phyloP scores from a whole-genome alignment of 2,797 vertebrate species.

The Myotis daubentonii region DNA sequence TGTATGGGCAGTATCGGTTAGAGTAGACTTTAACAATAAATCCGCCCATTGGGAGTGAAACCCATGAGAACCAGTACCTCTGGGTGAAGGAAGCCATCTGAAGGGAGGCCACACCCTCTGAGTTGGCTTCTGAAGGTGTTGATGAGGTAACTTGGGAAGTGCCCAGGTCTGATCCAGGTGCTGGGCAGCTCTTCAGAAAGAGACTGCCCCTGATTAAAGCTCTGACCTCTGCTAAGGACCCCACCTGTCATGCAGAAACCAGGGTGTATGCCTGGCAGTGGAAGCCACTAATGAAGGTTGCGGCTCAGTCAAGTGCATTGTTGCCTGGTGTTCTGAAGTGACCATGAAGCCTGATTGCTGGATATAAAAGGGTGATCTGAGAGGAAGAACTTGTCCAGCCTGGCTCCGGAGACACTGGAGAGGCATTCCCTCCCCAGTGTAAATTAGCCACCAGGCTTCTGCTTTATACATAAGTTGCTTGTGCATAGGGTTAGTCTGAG shows the following conservation, averaged over 20 bases:
- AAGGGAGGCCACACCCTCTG: not conserved
- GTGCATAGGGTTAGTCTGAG: not conserved
- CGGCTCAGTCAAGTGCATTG: not conserved
- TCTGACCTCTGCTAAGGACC: not conserved
- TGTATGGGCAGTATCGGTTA: not conserved
- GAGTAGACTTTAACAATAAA: not conserved
- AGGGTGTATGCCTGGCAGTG: not conserved
- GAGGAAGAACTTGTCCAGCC: not conserved
- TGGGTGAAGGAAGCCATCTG: not conserved
- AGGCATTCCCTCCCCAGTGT: not conserved
- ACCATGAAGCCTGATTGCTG: not conserved
- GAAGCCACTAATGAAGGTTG: not conserved
- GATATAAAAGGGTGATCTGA: conserved; percentile 4
- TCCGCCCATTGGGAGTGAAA: not conserved
- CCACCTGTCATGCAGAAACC: not conserved
- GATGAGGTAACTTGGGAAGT: not conserved
- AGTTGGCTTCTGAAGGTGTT: not conserved
- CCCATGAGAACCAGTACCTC: not conserved
- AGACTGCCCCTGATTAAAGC: not conserved
- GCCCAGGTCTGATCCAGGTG: not conserved
- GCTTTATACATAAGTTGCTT: not conserved
- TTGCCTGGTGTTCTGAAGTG: not conserved
- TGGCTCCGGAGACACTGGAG: not conserved
- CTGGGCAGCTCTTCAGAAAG: not conserved
- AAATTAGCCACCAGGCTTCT: not conserved